A percentile compares a stretch with the other conserved stretches of the same genome.
These are phyloP conservation scores for Scatophagus argus DNA, from an alignment of 2,113 vertebrate genomes.

Conservation along the genomic window DNA sequence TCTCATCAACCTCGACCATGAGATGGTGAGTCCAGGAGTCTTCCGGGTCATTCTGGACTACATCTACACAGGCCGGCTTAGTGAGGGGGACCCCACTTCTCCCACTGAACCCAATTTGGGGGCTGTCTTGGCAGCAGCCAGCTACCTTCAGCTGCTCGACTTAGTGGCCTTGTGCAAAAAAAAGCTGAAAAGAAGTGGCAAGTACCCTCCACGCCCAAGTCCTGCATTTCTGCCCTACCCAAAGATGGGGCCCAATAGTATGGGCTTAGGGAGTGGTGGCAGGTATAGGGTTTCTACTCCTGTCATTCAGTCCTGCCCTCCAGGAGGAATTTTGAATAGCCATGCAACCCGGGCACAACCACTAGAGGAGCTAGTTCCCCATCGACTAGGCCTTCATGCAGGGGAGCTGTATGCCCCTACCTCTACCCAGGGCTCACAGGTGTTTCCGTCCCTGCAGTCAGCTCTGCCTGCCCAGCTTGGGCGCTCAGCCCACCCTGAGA, in stretches of 20 bases:
- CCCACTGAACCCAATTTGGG: slow-evolving; percentile 90
- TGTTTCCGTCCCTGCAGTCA: slow-evolving; percentile 84
- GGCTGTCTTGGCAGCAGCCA: slow-evolving; percentile 94
- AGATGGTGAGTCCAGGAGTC: slow-evolving; percentile 99
- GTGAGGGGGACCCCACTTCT: slow-evolving; percentile 87
- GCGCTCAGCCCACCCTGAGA: slow-evolving; percentile 81
- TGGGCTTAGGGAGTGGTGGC: slow-evolving; percentile 81
- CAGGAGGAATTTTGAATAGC: slow-evolving; percentile 80
- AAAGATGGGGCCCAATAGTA: slow-evolving; percentile 79
- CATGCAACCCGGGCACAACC: slow-evolving; percentile 77
- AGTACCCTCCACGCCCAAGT: slow-evolving; percentile 90
- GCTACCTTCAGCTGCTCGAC: slow-evolving; percentile 97
- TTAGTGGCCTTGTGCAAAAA: slow-evolving; percentile 97
- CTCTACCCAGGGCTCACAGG: slow-evolving; percentile 85
- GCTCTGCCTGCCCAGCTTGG: slow-evolving; percentile 84
- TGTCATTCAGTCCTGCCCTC: slow-evolving; percentile 94
- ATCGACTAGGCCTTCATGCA: slow-evolving; percentile 88
- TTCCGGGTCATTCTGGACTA: slow-evolving; percentile 98
- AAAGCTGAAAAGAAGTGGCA: slow-evolving; percentile 93
- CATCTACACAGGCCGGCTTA: slow-evolving; percentile 97
- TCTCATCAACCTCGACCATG: slow-evolving; percentile 98
- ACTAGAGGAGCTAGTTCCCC: slow-evolving; percentile 84
- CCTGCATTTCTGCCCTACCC: slow-evolving; percentile 89
- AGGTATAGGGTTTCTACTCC: slow-evolving; percentile 90
- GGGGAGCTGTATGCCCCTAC: slow-evolving; percentile 92